Evolutionary conservation across 2,797 vertebrate species (phyloP).

Genomic region (Danio tinwini): DNA sequence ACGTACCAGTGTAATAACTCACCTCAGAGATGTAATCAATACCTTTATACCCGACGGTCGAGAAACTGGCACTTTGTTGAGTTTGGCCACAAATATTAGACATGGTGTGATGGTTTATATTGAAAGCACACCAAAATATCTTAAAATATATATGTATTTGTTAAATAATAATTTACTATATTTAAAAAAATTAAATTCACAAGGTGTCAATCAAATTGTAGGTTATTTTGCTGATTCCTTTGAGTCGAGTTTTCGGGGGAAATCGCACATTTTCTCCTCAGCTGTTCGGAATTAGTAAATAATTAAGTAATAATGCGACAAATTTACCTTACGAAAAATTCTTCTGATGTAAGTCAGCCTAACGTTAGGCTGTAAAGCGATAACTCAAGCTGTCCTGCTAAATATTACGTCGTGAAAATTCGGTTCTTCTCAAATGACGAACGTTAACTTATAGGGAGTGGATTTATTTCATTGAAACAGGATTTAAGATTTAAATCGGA

Average conservation of each 20-base stretch:
- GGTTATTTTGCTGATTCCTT: too few relatives aligned
- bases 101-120: not conserved
- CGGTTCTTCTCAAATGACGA: not conserved
- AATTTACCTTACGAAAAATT: not conserved
- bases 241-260: not conserved
- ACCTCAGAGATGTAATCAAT: conserved; percentile 79
- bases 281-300: not conserved
- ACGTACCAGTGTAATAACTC: conserved; percentile 22
- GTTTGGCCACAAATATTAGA: not conserved
- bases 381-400: not conserved
- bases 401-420: not conserved
- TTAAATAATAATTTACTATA: too few relatives aligned
- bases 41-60: conserved; percentile 68
- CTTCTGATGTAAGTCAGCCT: not conserved
- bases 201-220: too few relatives aligned
- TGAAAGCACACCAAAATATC: not conserved
- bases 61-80: conserved; percentile 61
- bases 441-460: not conserved
- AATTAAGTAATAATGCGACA: too few relatives aligned
- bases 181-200: too few relatives aligned
- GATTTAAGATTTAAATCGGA: not conserved
- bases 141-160: not conserved
- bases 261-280: not conserved
- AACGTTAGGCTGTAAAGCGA: not conserved
- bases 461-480: not conserved